Evolutionary conservation across 2,797 vertebrate genomes (phyloP).

Genomic region (Tolypeutes matacus): DNA sequence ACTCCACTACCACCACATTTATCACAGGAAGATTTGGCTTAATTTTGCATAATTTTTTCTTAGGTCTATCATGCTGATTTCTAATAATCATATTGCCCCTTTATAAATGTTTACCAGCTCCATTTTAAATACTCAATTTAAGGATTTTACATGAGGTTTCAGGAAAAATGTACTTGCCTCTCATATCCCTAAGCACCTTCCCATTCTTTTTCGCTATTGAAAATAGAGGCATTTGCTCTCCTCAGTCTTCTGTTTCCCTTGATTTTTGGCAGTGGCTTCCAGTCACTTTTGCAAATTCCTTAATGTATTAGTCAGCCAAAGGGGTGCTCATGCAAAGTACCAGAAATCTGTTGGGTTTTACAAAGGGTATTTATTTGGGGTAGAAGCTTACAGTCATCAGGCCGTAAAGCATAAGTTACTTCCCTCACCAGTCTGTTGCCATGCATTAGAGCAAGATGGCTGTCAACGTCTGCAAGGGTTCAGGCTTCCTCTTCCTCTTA

Average conservation of each 20-base stretch:
- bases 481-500: too few species aligned
- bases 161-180: background rate
- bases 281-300: background rate
- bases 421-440: too few species aligned
- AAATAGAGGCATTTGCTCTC: background rate
- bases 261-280: background rate
- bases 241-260: constrained; percentile 15
- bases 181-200: background rate
- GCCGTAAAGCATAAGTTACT: too few species aligned
- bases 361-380: too few species aligned
- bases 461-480: too few species aligned
- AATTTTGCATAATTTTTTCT: background rate
- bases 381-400: too few species aligned
- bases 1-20: too few species aligned
- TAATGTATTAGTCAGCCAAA: too few species aligned
- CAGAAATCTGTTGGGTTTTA: too few species aligned
- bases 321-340: too few species aligned
- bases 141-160: constrained; percentile 32
- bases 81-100: background rate
- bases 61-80: background rate
- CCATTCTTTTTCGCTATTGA: background rate
- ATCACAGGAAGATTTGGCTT: background rate
- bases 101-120: background rate
- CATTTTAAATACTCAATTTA: constrained; percentile 7
- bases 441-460: too few species aligned